Conservation (phyloP, 1,140 invertebrate genomes). For the Drosophila serrata region DNA sequence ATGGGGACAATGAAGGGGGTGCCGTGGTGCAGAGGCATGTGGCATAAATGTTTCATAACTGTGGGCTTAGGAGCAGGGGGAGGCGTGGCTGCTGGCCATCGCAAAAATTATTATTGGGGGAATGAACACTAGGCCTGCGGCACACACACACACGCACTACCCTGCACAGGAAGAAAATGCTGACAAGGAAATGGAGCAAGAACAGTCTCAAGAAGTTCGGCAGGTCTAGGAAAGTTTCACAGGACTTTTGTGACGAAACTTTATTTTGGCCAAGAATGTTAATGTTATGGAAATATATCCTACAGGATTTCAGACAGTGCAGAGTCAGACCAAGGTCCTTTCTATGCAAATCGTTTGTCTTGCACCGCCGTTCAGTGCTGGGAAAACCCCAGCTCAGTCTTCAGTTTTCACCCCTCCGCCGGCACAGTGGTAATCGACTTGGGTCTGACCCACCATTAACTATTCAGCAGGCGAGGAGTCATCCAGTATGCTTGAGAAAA, state of each 20-base stretch:
- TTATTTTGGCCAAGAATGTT: not conserved
- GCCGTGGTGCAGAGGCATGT: not conserved
- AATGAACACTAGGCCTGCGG: constrained; percentile 53
- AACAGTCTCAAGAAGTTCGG: not conserved
- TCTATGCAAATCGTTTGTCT: constrained; percentile 52
- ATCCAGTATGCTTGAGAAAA: constrained; percentile 2
- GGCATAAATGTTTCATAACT: constrained; percentile 80
- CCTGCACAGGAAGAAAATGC: not conserved
- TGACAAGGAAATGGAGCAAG: too few relatives aligned
- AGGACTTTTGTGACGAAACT: not conserved
- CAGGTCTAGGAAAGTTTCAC: too few relatives aligned
- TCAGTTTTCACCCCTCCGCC: too few relatives aligned
- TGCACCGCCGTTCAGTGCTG: constrained; percentile 40
- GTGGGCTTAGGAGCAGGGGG: constrained; percentile 29
- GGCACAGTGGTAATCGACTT: constrained; percentile 30
- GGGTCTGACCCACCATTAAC: constrained; percentile 33
- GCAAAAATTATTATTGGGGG: constrained; percentile 57
- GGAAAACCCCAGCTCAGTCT: not conserved
- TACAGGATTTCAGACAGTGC: constrained; percentile 1
- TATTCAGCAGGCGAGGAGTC: constrained; percentile 4
- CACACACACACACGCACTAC: not conserved
- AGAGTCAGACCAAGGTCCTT: not conserved
- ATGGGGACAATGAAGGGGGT: constrained; percentile 53
- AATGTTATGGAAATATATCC: not conserved
- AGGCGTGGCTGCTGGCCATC: constrained; percentile 44